Conservation (phyloP, 2,888 invertebrate genomes). For the Sinohyriopsis cumingii region DNA sequence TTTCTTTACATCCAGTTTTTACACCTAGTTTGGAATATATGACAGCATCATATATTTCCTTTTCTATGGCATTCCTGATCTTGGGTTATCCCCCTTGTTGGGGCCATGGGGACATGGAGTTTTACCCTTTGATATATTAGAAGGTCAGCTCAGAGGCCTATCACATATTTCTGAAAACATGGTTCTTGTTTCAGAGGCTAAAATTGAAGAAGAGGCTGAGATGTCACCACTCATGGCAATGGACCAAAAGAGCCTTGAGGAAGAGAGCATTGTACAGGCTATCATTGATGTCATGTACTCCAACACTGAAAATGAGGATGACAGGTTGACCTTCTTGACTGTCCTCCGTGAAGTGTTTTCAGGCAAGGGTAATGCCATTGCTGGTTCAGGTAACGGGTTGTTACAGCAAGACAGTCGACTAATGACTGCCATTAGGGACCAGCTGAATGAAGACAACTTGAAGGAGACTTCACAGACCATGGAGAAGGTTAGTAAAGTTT, state of each 20-base stretch:
- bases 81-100: no score
- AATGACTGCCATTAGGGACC: conserved; percentile 59
- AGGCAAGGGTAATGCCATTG: conserved; percentile 34
- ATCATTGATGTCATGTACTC: conserved; percentile 52
- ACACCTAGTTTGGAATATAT: no score
- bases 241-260: conserved; percentile 48
- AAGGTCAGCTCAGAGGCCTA: no score
- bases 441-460: conserved; percentile 62
- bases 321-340: conserved; percentile 42
- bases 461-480: conserved; percentile 53
- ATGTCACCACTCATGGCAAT: conserved; percentile 36
- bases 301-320: conserved; percentile 51
- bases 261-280: conserved; percentile 59
- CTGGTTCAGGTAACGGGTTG: conserved; percentile 19
- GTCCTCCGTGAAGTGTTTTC: conserved; percentile 66
- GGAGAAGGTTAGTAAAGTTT: conserved; percentile 51
- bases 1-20: no score
- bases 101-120: no score
- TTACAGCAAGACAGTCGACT: conserved; percentile 46
- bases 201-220: conserved; percentile 9
- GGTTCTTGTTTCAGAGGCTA: no score
- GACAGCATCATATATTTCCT: no score
- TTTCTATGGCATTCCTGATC: no score
- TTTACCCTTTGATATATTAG: no score
- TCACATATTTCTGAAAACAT: no score